Base-by-base conservation (phyloP, 1,140 invertebrate genomes). In the Bombus huntii region DNA sequence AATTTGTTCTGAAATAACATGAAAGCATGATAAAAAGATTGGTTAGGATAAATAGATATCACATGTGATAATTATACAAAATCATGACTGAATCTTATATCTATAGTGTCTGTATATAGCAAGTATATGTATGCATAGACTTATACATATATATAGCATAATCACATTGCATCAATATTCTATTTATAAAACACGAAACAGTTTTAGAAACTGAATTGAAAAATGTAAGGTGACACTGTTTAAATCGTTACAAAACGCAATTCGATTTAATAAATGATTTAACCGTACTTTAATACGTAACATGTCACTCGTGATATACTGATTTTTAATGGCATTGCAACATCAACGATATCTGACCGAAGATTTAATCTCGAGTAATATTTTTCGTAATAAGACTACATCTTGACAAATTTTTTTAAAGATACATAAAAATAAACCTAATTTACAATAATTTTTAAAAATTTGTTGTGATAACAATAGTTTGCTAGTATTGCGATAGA, bases 1-100 rank as follows among this genome's bases (percentile, higher is more conserved):
- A 95, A 87, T 81, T 95, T 95, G 75, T 94, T 95, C 95, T 95
- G 89, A 1, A 93, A 94, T 39, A 68, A 86, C 28, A 42, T 31
- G 22, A 73, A 70, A 10, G 34, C 1, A 59, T 15, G n/a, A 47
- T 10, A 37, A 53, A 44, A 65, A 47, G 72, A 18, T n/a, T 44
- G 34, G 15, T 77, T 62, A 77, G 15, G 10, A 59, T 6, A 39
- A 62, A 18, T 10, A 68, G 10, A 66, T 70, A 79, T 66, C 28
- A 44, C 8, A 4, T 53, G 6, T 22, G 13, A 13, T 39, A 72
- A 72, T 81, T 72, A 53, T 10, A 59, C 34, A 39, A 71, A 81
- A 70, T 68, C 13, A 39, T 71, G 9, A 22, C 13, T n/a, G 31
- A 31, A 57, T 81, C 34, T 81, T 81, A 39, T 73, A 15, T 72